A percentile compares a stretch with the other conserved stretches of the same genome.
phyloP scores from a whole-genome alignment of 2,888 invertebrate genomes.

The Byasa hedistus region DNA sequence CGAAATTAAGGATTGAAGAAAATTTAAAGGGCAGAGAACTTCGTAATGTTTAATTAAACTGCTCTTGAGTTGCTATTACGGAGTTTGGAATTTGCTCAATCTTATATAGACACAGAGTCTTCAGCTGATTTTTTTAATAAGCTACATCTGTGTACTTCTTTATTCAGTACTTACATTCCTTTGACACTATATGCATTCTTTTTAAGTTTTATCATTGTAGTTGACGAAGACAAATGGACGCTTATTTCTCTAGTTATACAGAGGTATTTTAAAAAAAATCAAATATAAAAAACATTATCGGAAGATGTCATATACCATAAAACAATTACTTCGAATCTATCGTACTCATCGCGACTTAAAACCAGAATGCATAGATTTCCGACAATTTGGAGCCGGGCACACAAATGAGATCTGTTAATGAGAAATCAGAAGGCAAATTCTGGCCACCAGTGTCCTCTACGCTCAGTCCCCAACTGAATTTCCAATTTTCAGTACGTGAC shows the following conservation, averaged over 20 bases:
- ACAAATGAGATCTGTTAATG: slow-evolving; percentile 65
- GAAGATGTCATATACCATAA: too few species aligned
- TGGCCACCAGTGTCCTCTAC: slow-evolving; percentile 36
- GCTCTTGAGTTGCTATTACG: slow-evolving; percentile 28
- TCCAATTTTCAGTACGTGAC: slow-evolving; percentile 77
- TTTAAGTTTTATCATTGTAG: too few species aligned
- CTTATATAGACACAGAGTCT: too few species aligned
- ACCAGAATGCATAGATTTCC: slow-evolving; percentile 22
- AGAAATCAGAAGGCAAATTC: slow-evolving; percentile 62
- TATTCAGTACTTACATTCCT: too few species aligned
- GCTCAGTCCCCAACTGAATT: slow-evolving; percentile 43
- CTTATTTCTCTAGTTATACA: too few species aligned
- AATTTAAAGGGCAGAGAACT: slow-evolving; percentile 61
- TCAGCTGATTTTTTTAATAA: too few species aligned
- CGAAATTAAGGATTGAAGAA: slow-evolving; percentile 61
- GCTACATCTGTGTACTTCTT: too few species aligned
- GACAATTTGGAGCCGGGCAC: slow-evolving; percentile 33
- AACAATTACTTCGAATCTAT: too few species aligned
- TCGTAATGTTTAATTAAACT: slow-evolving; percentile 62
- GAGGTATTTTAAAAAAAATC: too few species aligned
- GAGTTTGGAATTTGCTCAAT: neutral
- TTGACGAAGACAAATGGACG: too few species aligned
- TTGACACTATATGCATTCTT: too few species aligned
- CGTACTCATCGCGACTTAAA: neutral
- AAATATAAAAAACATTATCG: too few species aligned